A percentile compares a stretch with the other conserved stretches of the same genome.
These are phyloP conservation scores for Oryzias celebensis DNA, from an alignment of 2,113 vertebrate genomes.

Conservation along the genomic window DNA sequence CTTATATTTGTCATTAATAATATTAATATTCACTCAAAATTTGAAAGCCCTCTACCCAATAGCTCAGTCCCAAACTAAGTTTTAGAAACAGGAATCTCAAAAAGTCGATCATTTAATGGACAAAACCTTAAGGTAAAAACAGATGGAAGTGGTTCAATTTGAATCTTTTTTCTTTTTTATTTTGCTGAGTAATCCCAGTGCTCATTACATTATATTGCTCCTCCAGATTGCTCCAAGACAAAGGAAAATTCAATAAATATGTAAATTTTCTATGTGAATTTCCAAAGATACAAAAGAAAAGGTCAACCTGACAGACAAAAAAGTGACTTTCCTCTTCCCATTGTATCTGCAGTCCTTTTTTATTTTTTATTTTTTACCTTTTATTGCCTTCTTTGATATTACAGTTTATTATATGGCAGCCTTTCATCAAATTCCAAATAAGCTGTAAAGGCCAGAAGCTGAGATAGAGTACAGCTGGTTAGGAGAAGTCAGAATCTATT, in stretches of 20 bases:
- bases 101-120: too few relatives aligned
- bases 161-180: too few relatives aligned
- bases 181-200: too few relatives aligned
- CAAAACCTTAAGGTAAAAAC: too few relatives aligned
- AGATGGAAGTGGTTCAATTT: too few relatives aligned
- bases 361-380: conserved; percentile 2
- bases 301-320: neutral
- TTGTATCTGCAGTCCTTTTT: neutral
- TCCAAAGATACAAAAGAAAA: neutral
- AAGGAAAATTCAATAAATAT: neutral
- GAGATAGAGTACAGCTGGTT: conserved; percentile 12
- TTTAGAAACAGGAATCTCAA: too few relatives aligned
- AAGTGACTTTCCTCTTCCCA: neutral
- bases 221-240: neutral
- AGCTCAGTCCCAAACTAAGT: too few relatives aligned
- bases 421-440: conserved; percentile 15
- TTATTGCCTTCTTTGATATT: neutral
- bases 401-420: conserved; percentile 20
- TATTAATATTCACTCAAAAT: too few relatives aligned
- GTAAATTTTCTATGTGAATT: neutral
- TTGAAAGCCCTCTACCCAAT: too few relatives aligned
- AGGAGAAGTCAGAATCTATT: conserved; percentile 36
- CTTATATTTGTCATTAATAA: too few relatives aligned
- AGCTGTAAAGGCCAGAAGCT: conserved; percentile 11
- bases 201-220: too few relatives aligned